Conservation (phyloP, 2,797 vertebrate genomes). For the Acipenser ruthenus region DNA sequence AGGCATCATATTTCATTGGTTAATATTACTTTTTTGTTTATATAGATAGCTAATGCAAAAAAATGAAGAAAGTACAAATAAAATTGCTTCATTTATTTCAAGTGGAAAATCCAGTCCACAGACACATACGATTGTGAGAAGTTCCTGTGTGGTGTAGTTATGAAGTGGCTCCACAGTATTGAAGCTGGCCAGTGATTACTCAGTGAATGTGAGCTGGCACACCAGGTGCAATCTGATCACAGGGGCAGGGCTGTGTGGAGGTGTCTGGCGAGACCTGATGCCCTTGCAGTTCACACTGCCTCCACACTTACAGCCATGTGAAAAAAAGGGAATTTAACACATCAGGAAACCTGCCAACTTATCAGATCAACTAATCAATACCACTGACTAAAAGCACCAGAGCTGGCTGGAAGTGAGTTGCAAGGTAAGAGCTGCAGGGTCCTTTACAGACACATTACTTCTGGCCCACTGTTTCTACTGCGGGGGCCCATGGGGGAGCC, state of each 20-base stretch:
- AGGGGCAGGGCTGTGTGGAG: no score
- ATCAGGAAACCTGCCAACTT: constrained; percentile 64
- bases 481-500: constrained; percentile 22
- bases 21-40: constrained; percentile 43
- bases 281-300: constrained; percentile 27
- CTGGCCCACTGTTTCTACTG: constrained; percentile 57
- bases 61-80: no score
- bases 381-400: constrained; percentile 71
- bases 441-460: constrained; percentile 58
- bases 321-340: constrained; percentile 68
- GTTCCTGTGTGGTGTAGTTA: no score
- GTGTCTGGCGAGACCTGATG: background rate
- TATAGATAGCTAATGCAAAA: no score
- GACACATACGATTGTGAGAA: constrained; percentile 22
- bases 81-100: constrained; percentile 33
- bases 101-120: constrained; percentile 39
- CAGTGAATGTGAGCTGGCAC: no score
- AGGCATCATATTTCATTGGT: constrained; percentile 35
- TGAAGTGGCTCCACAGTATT: no score
- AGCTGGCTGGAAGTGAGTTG: constrained; percentile 44
- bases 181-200: no score
- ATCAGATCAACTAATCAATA: constrained; percentile 95
- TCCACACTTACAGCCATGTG: constrained; percentile 34
- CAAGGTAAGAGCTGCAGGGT: constrained; percentile 22
- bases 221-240: no score